Conservation (phyloP, 2,113 vertebrate genomes). For the Psittacus erithacus region DNA sequence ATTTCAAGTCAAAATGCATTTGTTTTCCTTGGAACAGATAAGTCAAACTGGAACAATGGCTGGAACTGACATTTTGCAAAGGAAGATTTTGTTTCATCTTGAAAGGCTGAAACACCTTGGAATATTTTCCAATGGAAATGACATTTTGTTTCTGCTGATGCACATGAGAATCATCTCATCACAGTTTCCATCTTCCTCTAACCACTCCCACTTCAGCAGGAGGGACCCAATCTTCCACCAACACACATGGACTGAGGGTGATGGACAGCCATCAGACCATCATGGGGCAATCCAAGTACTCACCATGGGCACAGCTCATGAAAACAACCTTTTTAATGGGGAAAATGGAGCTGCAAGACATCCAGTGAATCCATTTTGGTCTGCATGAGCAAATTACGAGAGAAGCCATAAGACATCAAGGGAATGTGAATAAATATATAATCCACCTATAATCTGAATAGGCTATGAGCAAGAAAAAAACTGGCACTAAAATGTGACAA, state of each 20-base stretch:
- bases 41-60: slow-evolving; percentile 40
- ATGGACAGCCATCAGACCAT: background rate
- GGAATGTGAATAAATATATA: background rate
- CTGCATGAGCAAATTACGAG: background rate
- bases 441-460: background rate
- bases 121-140: slow-evolving; percentile 55
- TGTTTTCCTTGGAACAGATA: slow-evolving; percentile 56
- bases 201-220: background rate
- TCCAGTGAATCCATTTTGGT: background rate
- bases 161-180: background rate
- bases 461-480: background rate
- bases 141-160: background rate
- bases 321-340: background rate
- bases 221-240: background rate
- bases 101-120: slow-evolving; percentile 41
- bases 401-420: background rate
- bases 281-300: background rate
- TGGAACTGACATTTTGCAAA: slow-evolving; percentile 22
- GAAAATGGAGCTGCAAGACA: background rate
- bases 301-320: background rate
- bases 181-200: background rate
- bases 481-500: background rate
- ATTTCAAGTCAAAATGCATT: background rate
- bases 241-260: background rate
- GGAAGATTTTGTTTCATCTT: slow-evolving; percentile 26